Evolutionary conservation across 1,140 invertebrate genomes (phyloP), one percentile per base, ranked within the genome.

Genomic region (Drosophila equinoxialis): DNA sequence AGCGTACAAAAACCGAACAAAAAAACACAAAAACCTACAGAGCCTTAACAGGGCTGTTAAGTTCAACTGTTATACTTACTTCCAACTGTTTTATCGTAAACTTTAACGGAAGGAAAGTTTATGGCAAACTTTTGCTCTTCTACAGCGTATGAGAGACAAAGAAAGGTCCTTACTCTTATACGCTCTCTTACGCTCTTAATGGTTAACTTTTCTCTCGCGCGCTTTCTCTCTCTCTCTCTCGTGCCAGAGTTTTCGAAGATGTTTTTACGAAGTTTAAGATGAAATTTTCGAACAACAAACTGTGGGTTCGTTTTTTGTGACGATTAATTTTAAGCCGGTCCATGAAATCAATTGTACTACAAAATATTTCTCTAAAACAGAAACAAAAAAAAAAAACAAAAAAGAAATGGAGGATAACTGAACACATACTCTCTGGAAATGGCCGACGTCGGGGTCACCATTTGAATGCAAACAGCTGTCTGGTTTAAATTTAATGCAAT

Each of bases 241-340:
- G 45, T 51, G 45, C 3, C 0, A 48, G 5, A 48, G 5, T 2
- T 6, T 20, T 42, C 66, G 20, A 41, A 58, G 65, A 60, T 73
- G 70, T 74, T 54, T 66, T 66, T 60, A 17, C 73, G 41, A 39
- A 61, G n/a, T 74, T 5, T 37, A 30, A 65, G 45, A 23, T 51
- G 45, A 51, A 30, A 51, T 48, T 72, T 60, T 20, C 63, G 35
- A 58, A 55, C 37, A 58, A 55, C 37, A 13, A 13, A 13, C 37
- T 13, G 51, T 30, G 37, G 0, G 11, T 37, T 37, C 57, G 57
- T 59, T 20, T 51, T 48, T 51, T 51, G 20, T 23, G 45, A 51
- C 45, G 45, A 51, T 51, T 20, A 51, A 51, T 51, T 51, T 51
- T 20, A 51, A 51, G 45, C 45, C 45, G 45, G 68, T 41, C n/a